These are phyloP conservation scores for Aurelia sp. DNA, from an alignment of 30 jellyfish, hydroid and myxozoan genomes.

Conservation along the genomic window DNA sequence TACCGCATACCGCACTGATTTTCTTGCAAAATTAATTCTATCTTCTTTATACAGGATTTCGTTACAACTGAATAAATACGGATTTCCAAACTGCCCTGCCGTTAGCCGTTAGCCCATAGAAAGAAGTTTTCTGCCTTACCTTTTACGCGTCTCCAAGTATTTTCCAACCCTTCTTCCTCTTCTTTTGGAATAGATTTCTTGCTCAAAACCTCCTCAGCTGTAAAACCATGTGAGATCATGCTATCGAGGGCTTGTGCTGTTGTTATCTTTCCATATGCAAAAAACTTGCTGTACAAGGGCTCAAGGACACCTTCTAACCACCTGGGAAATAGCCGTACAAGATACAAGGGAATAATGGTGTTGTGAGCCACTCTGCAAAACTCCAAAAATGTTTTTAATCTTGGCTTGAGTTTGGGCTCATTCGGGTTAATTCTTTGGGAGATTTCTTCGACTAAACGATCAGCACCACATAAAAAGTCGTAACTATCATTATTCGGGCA, in stretches of 20 bases:
- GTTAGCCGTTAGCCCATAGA: too few relatives aligned
- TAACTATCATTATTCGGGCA: conserved; percentile 89
- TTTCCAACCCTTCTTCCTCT: conserved; percentile 53
- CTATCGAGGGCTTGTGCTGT: conserved; percentile 81
- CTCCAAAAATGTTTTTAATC: conserved; percentile 72
- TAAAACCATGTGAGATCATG: conserved; percentile 80
- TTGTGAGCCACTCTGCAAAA: conserved; percentile 83
- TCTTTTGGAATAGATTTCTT: conserved; percentile 72
- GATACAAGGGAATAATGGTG: conserved; percentile 72
- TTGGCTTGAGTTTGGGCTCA: conserved; percentile 76
- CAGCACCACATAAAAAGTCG: conserved; percentile 82
- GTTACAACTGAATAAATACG: too few relatives aligned
- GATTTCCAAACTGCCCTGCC: too few relatives aligned
- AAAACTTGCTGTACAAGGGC: conserved; percentile 46
- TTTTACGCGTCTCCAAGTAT: conserved; percentile 86
- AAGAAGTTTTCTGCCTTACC: conserved; percentile 15
- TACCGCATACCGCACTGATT: too few relatives aligned
- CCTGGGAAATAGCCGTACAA: conserved; percentile 84
- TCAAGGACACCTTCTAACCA: conserved; percentile 76
- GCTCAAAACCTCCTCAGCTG: conserved; percentile 69
- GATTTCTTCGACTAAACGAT: conserved; percentile 71
- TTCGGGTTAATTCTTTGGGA: conserved; percentile 82
- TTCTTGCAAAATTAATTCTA: too few relatives aligned
- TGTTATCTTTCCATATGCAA: conserved; percentile 70
- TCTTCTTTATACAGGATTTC: too few relatives aligned